Evolutionary conservation across 2,888 invertebrate genomes (phyloP), one percentile per base, ranked within the genome.

Genomic region (Nephrotoma appendiculata): DNA sequence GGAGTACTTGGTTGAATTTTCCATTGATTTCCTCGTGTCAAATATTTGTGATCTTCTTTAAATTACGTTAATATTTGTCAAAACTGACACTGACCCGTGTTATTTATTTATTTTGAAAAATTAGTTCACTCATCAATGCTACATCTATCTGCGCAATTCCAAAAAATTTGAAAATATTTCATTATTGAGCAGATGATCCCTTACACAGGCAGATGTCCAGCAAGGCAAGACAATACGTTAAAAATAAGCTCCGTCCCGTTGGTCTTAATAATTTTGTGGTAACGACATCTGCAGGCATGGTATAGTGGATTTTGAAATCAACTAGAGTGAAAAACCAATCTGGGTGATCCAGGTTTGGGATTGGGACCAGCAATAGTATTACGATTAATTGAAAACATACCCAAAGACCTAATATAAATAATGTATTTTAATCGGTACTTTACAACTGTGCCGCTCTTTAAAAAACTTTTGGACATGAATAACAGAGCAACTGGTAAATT

Each of bases 261-360:
- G 15, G 87, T 90, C 48, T 48, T 15, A 90, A 90, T 88, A 90
- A 89, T 88, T 89, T 90, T 88, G 89, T 90, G n/a, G 87, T 88
- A 83, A 89, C 89, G 86, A 87, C 89, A 41, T 87, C 88, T 83
- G 87, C 88, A 48, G 89, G 89, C 3, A 87, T 90, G 5, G 89
- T 89, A 41, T 86, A 89, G 15, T n/a, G n/a, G 89, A 90, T 83
- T 89, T 89, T 87, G 87, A 89, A 86, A 88, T 89, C 5, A 89
- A 89, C 88, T 88, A 88, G 87, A 89, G 89, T 19, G 89, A 89
- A 87, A 87, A 44, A 89, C 89, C 41, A 86, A 88, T 87, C 44
- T 87, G 41, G 41, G 41, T 5, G 19, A 15, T 83, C 83, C 3
- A 7, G 11, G 31, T 19, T 41, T 83, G 19, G 57, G 57, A 57